phyloP scores from a whole-genome alignment of 2,797 vertebrate genomes.

The Acanthopagrus latus region DNA sequence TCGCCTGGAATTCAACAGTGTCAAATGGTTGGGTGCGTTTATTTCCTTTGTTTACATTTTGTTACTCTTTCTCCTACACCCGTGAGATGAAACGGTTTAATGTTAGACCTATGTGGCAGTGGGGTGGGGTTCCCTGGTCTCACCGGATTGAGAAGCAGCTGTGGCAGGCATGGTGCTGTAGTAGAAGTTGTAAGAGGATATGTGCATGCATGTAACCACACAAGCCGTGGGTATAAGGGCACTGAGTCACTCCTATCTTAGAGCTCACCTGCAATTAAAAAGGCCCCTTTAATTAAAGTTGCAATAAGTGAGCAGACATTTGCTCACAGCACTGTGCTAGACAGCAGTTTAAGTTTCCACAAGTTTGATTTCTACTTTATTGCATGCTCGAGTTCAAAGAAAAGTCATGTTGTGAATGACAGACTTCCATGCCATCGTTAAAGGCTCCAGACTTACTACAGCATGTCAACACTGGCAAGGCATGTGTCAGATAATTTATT shows the following conservation, averaged over 20 bases:
- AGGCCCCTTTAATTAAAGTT: conserved; percentile 44
- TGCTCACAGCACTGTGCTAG: conserved; percentile 17
- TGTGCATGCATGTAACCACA: conserved; percentile 5
- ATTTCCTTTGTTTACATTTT: conserved; percentile 22
- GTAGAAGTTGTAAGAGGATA: conserved; percentile 49
- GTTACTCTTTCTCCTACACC: conserved; percentile 14
- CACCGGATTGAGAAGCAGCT: conserved; percentile 56
- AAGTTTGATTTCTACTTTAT: conserved; percentile 50
- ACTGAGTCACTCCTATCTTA: conserved; percentile 10
- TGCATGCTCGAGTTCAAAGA: conserved; percentile 60
- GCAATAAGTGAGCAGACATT: conserved; percentile 22
- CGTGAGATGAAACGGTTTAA: conserved; percentile 21
- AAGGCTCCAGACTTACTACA: conserved; percentile 65
- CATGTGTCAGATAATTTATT: conserved; percentile 68
- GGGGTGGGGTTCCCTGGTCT: conserved; percentile 56
- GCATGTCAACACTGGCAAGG: conserved; percentile 66
- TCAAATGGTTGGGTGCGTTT: not conserved
- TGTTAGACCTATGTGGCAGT: conserved; percentile 32
- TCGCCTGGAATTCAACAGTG: not conserved
- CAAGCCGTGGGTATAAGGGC: conserved; percentile 5
- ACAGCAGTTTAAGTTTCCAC: conserved; percentile 47
- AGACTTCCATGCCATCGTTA: conserved; percentile 66
- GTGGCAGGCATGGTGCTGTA: conserved; percentile 43
- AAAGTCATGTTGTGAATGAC: conserved; percentile 70
- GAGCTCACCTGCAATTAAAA: conserved; percentile 47